phyloP scores from a whole-genome alignment of 1,140 invertebrate species.

The Pogonomyrmex barbatus region DNA sequence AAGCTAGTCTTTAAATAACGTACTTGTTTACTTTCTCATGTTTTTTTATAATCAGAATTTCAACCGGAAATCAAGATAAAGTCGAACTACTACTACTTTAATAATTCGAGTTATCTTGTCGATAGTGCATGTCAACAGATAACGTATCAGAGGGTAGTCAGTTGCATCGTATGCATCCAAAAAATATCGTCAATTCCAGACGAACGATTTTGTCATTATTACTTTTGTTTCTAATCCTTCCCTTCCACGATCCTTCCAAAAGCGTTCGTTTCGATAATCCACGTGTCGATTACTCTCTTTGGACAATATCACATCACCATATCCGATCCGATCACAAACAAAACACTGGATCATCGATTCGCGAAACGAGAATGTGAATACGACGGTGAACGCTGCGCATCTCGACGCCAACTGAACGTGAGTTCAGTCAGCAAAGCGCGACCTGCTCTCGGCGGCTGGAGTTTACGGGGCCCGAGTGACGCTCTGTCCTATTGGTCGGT shows the following conservation, averaged over 20 bases:
- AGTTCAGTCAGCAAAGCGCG: neutral
- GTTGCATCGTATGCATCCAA: conserved; percentile 17
- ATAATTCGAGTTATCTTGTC: neutral
- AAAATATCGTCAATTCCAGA: neutral
- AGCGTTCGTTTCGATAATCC: neutral
- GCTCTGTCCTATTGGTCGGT: conserved; percentile 40
- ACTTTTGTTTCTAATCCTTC: conserved; percentile 27
- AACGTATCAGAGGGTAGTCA: conserved; percentile 46
- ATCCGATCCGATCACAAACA: conserved; percentile 13
- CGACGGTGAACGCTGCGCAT: conserved; percentile 52
- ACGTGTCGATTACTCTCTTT: neutral
- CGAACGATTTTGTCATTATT: conserved; percentile 22
- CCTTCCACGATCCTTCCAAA: neutral
- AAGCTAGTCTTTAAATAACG: neutral
- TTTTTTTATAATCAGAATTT: neutral
- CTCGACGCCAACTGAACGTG: conserved; percentile 67
- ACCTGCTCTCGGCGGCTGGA: neutral
- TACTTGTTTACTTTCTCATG: neutral
- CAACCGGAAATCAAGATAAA: neutral
- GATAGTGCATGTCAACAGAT: conserved; percentile 17
- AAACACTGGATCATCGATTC: conserved; percentile 29
- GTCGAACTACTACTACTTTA: neutral
- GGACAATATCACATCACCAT: neutral
- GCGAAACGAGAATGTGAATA: neutral
- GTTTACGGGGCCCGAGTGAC: conserved; percentile 37